Evolutionary conservation across 92 coral and sea anemone genomes (phyloP).

Genomic region (Phenganax stokvisi): DNA sequence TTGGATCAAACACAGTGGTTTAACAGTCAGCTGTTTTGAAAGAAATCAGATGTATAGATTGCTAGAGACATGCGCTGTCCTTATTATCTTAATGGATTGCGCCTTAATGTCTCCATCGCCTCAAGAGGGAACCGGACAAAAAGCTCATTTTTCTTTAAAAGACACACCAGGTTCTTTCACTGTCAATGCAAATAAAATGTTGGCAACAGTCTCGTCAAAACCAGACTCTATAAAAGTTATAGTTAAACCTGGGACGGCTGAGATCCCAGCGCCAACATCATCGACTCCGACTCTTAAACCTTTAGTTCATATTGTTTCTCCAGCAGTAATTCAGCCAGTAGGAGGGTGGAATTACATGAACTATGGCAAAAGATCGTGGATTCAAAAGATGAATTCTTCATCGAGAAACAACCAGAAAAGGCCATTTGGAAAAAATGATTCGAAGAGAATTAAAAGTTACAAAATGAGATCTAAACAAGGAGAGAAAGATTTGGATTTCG

Average conservation of each 20-base stretch:
- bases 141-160: conserved; percentile 94
- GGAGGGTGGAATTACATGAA: conserved; percentile 35
- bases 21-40: neutral
- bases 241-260: conserved; percentile 89
- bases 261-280: conserved; percentile 75
- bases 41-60: neutral
- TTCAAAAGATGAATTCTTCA: neutral
- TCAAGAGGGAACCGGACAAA: conserved; percentile 72
- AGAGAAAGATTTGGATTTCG: neutral
- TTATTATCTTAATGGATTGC: neutral
- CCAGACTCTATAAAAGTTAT: conserved; percentile 92
- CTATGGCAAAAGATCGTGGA: conserved; percentile 11
- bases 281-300: conserved; percentile 60
- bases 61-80: neutral
- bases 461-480: neutral
- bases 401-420: neutral
- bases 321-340: conserved; percentile 13
- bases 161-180: conserved; percentile 93
- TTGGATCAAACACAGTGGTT: too few relatives aligned
- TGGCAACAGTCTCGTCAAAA: conserved; percentile 78
- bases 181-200: conserved; percentile 70
- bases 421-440: neutral
- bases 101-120: neutral
- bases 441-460: neutral
- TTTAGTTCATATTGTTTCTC: conserved; percentile 63